These are phyloP conservation scores for Eilema griseolum DNA, from an alignment of 2,888 invertebrate species.

Conservation along the genomic window DNA sequence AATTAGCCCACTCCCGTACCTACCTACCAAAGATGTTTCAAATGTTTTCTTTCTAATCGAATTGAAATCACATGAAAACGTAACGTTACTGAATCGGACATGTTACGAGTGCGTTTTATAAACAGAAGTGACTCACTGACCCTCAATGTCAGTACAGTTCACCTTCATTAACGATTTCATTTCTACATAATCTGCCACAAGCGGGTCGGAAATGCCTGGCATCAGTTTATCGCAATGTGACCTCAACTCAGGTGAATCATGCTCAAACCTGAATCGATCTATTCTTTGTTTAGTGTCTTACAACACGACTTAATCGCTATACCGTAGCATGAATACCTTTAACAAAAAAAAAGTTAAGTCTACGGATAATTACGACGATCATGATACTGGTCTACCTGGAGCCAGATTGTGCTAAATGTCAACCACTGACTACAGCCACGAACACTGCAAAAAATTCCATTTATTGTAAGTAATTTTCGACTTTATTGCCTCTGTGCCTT, in stretches of 20 bases:
- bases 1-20: too few relatives aligned
- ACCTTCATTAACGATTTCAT: constrained; percentile 23
- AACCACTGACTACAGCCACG: too few relatives aligned
- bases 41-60: too few relatives aligned
- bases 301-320: not conserved
- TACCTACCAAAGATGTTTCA: too few relatives aligned
- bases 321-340: not conserved
- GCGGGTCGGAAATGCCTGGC: constrained; percentile 44
- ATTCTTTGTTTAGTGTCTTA: constrained; percentile 26
- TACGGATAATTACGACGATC: too few relatives aligned
- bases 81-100: too few relatives aligned
- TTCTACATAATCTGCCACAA: constrained; percentile 19
- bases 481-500: too few relatives aligned
- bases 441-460: too few relatives aligned
- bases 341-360: too few relatives aligned
- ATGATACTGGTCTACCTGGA: too few relatives aligned
- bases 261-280: constrained; percentile 46
- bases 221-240: constrained; percentile 39
- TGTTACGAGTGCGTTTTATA: not conserved
- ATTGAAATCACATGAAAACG: not conserved
- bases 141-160: constrained; percentile 23
- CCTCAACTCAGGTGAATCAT: constrained; percentile 38
- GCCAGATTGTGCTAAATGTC: too few relatives aligned
- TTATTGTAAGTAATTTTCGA: too few relatives aligned
- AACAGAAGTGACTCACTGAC: constrained; percentile 19